phyloP scores from a whole-genome alignment of 2,888 invertebrate species.

The Melinopterus prodromus region DNA sequence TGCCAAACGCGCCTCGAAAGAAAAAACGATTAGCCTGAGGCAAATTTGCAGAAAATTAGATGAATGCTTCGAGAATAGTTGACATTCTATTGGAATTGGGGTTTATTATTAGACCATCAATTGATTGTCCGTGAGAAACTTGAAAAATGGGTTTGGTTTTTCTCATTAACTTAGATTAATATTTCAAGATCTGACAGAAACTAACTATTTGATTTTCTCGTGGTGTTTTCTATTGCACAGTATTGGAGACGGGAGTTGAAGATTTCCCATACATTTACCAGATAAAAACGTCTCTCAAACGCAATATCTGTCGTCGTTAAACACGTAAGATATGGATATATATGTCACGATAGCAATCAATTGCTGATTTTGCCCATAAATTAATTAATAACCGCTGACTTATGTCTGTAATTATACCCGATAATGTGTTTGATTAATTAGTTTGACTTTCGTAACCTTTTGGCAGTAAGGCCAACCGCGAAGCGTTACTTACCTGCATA shows the following conservation, averaged over 20 bases:
- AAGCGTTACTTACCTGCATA: not conserved
- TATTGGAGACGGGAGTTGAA: no score
- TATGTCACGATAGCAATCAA: not conserved
- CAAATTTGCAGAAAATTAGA: not conserved
- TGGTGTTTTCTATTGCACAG: no score
- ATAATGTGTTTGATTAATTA: slow-evolving; percentile 4
- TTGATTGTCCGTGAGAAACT: not conserved
- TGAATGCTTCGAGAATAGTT: not conserved
- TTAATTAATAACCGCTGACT: not conserved
- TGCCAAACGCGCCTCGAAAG: not conserved
- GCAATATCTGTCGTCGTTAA: no score
- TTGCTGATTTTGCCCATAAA: not conserved
- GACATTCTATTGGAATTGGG: no score
- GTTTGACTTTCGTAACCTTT: not conserved
- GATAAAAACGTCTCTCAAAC: no score
- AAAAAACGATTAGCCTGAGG: not conserved
- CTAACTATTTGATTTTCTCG: no score
- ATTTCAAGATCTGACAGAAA: no score
- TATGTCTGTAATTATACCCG: not conserved
- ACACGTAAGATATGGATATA: not conserved
- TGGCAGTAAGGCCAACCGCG: not conserved
- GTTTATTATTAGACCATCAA: not conserved
- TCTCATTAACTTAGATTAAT: no score
- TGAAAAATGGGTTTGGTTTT: not conserved
- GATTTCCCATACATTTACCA: no score